phyloP scores from a whole-genome alignment of 2,797 vertebrate species.

The Parauchenoglanis punctatus region DNA sequence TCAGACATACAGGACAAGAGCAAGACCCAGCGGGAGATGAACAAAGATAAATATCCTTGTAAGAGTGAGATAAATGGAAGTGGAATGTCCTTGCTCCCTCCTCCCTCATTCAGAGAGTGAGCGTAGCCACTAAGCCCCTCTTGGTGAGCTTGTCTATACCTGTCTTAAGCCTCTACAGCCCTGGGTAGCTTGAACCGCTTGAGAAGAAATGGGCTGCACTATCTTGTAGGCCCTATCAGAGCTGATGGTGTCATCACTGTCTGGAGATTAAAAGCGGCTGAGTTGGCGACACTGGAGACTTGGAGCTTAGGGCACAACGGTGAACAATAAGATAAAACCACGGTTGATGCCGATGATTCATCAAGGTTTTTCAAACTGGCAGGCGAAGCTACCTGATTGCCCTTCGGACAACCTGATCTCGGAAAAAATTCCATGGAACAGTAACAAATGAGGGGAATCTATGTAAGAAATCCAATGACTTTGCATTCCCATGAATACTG shows the following conservation, averaged over 20 bases:
- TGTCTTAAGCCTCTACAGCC: slow-evolving; percentile 35
- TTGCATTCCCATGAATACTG: slow-evolving; percentile 7
- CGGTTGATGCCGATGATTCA: slow-evolving; percentile 21
- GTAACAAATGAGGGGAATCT: not conserved
- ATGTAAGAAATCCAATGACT: not conserved
- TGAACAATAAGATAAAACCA: slow-evolving; percentile 43
- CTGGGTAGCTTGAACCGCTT: slow-evolving; percentile 28
- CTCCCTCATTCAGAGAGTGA: slow-evolving; percentile 37
- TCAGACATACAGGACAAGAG: slow-evolving; percentile 31
- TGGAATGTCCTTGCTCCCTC: slow-evolving; percentile 55
- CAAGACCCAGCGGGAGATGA: slow-evolving; percentile 37
- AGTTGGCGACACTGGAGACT: slow-evolving; percentile 34
- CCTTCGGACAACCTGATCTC: slow-evolving; percentile 11
- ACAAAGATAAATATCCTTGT: slow-evolving; percentile 52
- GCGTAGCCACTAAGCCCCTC: slow-evolving; percentile 31
- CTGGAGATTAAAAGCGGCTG: slow-evolving; percentile 53
- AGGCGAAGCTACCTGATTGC: slow-evolving; percentile 12
- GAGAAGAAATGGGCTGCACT: slow-evolving; percentile 43
- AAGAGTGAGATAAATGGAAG: slow-evolving; percentile 56
- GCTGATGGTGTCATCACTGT: slow-evolving; percentile 53
- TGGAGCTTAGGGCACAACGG: slow-evolving; percentile 15
- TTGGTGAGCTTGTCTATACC: slow-evolving; percentile 48
- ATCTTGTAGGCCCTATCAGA: slow-evolving; percentile 52
- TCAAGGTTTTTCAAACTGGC: slow-evolving; percentile 19
- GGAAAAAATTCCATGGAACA: slow-evolving; percentile 1